Percentiles rank a stretch among this genome's conserved stretches.
Conservation (phyloP, 2,113 vertebrate species). For the Nyctibius bracteatus region DNA sequence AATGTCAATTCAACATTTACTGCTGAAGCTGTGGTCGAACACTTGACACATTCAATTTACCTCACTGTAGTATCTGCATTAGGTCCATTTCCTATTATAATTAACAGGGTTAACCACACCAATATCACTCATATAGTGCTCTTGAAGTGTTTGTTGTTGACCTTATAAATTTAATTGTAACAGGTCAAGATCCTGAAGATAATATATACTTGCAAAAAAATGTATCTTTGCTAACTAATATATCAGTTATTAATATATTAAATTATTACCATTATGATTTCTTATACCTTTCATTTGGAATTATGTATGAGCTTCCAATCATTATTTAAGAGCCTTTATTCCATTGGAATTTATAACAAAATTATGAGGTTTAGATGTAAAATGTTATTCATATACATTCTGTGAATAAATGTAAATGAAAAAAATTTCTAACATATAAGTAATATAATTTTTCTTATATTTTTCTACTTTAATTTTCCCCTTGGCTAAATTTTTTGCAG, state of each 20-base stretch:
- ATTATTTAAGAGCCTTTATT: neutral
- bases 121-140: neutral
- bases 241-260: neutral
- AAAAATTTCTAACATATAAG: neutral
- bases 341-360: neutral
- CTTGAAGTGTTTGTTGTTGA: neutral
- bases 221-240: neutral
- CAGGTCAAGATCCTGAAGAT: neutral
- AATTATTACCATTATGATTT: neutral
- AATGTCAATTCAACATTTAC: neutral
- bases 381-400: neutral
- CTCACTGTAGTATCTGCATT: neutral
- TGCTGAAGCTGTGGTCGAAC: neutral
- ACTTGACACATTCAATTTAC: neutral
- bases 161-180: neutral
- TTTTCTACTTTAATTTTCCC: slow-evolving; percentile 38
- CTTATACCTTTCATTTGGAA: neutral
- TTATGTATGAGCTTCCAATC: neutral
- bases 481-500: slow-evolving; percentile 34
- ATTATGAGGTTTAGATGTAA: neutral
- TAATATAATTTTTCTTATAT: neutral
- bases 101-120: neutral
- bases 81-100: neutral
- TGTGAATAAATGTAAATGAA: neutral
- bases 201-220: neutral